phyloP scores from a whole-genome alignment of 2,113 vertebrate species.

The Bubo bubo region DNA sequence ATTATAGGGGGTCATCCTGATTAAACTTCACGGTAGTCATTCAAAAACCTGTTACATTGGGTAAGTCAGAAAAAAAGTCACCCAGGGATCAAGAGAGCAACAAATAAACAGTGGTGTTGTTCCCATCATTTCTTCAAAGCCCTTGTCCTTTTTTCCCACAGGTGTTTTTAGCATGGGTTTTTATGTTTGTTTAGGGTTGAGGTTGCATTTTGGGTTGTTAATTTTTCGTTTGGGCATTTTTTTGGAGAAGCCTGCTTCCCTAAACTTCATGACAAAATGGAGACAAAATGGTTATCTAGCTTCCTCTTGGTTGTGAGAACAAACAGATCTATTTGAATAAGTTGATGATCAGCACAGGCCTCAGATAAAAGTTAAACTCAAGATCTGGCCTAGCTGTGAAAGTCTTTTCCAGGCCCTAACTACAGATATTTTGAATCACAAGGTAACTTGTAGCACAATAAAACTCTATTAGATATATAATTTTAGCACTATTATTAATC shows the following conservation, averaged over 20 bases:
- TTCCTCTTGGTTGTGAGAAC: background rate
- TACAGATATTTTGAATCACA: background rate
- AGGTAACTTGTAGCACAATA: background rate
- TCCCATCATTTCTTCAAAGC: background rate
- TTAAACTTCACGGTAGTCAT: background rate
- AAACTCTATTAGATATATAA: background rate
- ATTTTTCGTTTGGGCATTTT: background rate
- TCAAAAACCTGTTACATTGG: background rate
- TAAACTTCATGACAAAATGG: background rate
- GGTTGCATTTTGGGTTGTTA: background rate
- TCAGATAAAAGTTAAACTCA: background rate
- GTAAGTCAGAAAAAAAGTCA: background rate
- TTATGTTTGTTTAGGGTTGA: background rate
- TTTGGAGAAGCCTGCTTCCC: background rate
- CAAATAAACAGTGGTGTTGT: background rate
- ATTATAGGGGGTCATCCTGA: background rate
- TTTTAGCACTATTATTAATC: background rate
- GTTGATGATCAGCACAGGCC: background rate
- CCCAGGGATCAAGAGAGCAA: background rate
- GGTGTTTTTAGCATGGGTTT: background rate
- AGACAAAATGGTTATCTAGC: background rate
- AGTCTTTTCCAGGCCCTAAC: background rate
- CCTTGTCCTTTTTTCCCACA: background rate
- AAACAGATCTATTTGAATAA: background rate
- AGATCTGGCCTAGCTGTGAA: background rate